phyloP scores from a whole-genome alignment of 2,797 vertebrate species.

The Lateolabrax maculatus region DNA sequence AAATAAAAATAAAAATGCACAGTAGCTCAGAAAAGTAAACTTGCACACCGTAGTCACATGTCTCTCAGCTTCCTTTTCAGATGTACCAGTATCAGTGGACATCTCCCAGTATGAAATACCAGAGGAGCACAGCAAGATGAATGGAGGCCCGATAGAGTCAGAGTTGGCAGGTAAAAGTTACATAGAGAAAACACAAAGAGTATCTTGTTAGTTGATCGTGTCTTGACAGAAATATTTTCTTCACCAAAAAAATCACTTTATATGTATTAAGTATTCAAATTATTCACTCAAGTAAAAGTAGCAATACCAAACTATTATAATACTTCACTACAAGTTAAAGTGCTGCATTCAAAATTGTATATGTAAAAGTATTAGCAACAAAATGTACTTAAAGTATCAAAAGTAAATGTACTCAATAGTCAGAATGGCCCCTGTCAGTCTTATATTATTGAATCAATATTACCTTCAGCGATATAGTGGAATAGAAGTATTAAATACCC shows the following conservation, averaged over 20 bases:
- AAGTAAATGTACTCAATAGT: not conserved
- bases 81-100: constrained; percentile 30
- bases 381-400: not conserved
- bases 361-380: not conserved
- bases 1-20: not conserved
- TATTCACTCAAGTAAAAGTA: not conserved
- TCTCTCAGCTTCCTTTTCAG: constrained; percentile 38
- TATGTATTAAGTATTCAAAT: not conserved
- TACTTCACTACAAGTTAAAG: not conserved
- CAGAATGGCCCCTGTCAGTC: too few relatives aligned
- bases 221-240: not conserved
- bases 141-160: constrained; percentile 28
- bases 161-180: constrained; percentile 66
- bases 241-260: not conserved
- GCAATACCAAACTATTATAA: not conserved
- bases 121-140: constrained; percentile 6
- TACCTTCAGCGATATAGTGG: too few relatives aligned
- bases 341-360: not conserved
- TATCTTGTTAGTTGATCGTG: not conserved
- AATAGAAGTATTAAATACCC: not conserved
- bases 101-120: constrained; percentile 63
- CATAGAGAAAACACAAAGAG: not conserved
- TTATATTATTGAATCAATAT: not conserved
- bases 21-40: not conserved
- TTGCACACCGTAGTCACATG: not conserved